These are phyloP conservation scores for Bellardia bayeri DNA, from an alignment of 2,888 invertebrate species.

Conservation along the genomic window DNA sequence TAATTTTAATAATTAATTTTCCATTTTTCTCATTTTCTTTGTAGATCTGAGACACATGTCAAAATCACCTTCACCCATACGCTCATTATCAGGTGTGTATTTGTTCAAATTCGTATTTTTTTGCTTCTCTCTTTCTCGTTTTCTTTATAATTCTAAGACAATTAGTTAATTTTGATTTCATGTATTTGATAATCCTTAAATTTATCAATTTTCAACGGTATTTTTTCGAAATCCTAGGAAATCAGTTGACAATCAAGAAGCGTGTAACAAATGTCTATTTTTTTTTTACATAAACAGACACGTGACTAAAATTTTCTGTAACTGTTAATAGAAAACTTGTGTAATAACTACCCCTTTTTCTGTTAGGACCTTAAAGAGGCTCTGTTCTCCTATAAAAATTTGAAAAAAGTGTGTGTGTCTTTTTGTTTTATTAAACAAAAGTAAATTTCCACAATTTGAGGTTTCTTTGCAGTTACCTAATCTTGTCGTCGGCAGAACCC, in stretches of 20 bases:
- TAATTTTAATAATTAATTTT: slow-evolving; percentile 48
- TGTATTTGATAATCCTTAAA: slow-evolving; percentile 42
- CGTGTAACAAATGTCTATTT: slow-evolving; percentile 47
- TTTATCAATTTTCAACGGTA: slow-evolving; percentile 29
- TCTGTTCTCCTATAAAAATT: not conserved
- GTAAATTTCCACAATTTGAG: not conserved
- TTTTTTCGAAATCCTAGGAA: slow-evolving; percentile 20
- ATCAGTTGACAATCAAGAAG: not conserved
- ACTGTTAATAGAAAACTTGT: slow-evolving; percentile 13
- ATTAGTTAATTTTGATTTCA: slow-evolving; percentile 15
- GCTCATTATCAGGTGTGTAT: slow-evolving; percentile 82
- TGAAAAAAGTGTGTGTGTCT: not conserved
- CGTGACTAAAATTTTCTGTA: slow-evolving; percentile 62
- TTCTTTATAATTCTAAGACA: slow-evolving; percentile 11
- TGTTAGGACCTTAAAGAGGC: not conserved
- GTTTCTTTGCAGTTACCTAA: not conserved
- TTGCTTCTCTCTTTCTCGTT: slow-evolving; percentile 6
- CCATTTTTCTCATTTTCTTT: slow-evolving; percentile 30
- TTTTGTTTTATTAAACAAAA: not conserved
- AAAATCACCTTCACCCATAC: slow-evolving; percentile 83
- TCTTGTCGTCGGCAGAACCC: not conserved
- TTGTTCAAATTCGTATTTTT: slow-evolving; percentile 1
- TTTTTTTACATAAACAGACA: slow-evolving; percentile 4
- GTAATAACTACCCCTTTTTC: slow-evolving; percentile 44
- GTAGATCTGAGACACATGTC: slow-evolving; percentile 81